A percentile compares a stretch with the other conserved stretches of the same genome.
Conservation (phyloP, 2,888 invertebrate species). For the Formica aserva region DNA sequence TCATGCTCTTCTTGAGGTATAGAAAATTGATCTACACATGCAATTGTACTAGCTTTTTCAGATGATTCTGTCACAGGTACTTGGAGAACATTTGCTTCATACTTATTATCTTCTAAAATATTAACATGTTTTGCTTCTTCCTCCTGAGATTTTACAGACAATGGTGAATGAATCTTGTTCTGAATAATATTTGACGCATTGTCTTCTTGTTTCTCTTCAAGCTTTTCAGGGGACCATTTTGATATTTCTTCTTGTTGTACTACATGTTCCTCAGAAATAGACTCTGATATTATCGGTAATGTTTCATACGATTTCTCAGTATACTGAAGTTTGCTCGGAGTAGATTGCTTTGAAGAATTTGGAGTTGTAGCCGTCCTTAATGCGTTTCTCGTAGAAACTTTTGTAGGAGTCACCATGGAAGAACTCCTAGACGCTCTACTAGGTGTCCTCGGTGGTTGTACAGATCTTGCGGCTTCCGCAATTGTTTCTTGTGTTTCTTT, state of each 20-base stretch:
- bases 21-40: constrained; percentile 38
- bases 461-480: constrained; percentile 73
- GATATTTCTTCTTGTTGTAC: constrained; percentile 24
- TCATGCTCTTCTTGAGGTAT: neutral
- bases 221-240: constrained; percentile 37
- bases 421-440: constrained; percentile 79
- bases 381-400: constrained; percentile 65
- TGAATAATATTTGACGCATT: constrained; percentile 15
- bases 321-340: constrained; percentile 67
- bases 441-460: constrained; percentile 77
- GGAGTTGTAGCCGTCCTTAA: constrained; percentile 70
- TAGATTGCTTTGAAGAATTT: constrained; percentile 59
- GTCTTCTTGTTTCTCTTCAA: constrained; percentile 45
- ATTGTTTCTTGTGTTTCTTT: constrained; percentile 73
- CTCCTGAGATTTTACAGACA: constrained; percentile 24
- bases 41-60: constrained; percentile 38
- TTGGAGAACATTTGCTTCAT: constrained; percentile 17
- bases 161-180: constrained; percentile 26
- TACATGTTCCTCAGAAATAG: constrained; percentile 47
- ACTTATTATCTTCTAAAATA: constrained; percentile 10
- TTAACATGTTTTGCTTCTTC: constrained; percentile 7
- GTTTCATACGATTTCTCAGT: constrained; percentile 62
- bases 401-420: constrained; percentile 71
- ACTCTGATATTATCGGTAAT: constrained; percentile 60
- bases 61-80: constrained; percentile 51